Conservation (phyloP, 2,113 vertebrate genomes). For the Trichomycterus rosablanca region DNA sequence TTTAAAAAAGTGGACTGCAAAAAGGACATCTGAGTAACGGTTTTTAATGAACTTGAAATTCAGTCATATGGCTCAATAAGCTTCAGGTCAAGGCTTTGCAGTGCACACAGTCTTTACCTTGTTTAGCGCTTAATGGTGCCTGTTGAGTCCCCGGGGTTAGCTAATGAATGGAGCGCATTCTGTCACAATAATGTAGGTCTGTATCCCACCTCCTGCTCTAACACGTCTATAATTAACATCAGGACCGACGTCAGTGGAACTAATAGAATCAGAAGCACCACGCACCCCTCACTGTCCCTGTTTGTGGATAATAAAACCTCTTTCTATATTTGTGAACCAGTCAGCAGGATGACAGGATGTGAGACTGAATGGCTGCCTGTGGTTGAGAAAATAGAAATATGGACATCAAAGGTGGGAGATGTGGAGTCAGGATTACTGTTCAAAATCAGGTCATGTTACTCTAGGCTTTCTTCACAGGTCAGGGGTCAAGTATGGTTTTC, state of each 20-base stretch:
- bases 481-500: conserved; percentile 28
- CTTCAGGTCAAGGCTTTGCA: background rate
- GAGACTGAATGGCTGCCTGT: conserved; percentile 7
- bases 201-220: conserved; percentile 10
- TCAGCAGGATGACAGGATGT: conserved; percentile 14
- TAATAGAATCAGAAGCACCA: background rate
- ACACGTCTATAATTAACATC: conserved; percentile 19
- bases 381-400: conserved; percentile 1
- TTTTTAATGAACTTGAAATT: no score
- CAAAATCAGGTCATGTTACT: conserved; percentile 23
- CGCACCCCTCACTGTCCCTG: background rate
- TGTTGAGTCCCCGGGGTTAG: background rate
- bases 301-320: conserved; percentile 19
- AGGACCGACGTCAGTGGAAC: background rate
- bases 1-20: background rate
- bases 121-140: conserved; percentile 10
- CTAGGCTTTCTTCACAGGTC: conserved; percentile 17
- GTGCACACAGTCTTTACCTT: conserved; percentile 13
- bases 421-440: conserved; percentile 2
- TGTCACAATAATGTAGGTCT: conserved; percentile 13
- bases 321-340: conserved; percentile 4
- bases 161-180: conserved; percentile 20
- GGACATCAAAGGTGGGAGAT: conserved; percentile 19
- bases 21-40: conserved; percentile 3
- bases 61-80: conserved; percentile 12